Evolutionary conservation across 2,888 invertebrate genomes (phyloP), one percentile per base, ranked within the genome.

Genomic region (Stratiomys singularior): DNA sequence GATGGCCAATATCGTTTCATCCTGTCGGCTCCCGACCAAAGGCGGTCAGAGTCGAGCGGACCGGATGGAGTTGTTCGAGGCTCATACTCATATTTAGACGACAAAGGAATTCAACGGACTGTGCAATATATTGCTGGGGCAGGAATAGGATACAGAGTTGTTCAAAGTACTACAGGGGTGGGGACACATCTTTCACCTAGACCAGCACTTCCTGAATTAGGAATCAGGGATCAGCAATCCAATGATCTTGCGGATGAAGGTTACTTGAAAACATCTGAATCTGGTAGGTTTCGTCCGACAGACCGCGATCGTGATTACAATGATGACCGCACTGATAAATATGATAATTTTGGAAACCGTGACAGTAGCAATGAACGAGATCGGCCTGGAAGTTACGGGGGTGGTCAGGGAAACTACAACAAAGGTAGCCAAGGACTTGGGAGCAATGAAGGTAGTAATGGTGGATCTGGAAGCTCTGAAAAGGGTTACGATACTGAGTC

Each of bases 61-160:
- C 88, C 93, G 0, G 90, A 90, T 77, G 93, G 93, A 18, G 90
- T 93, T 81, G 93, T 93, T 1, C 88, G 93, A 81, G 94, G 94
- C 44, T 93, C 93, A 0, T 94, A 93, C 87, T 93, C 93, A 0
- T 94, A 93, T 84, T 86, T 94, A 21, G 94, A 94, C 81, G 93
- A 94, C 82, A 93, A 93, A 87, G 93, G 93, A 0, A 91, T 93
- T 28, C 93, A 93, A 84, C 91, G 91, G 81, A 92, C 93, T 0
- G 93, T 94, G 0, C 92, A 94, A 85, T 94, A 94, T 84, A 93
- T 92, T 81, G 94, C 94, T 0, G 94, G 94, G 0, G 93, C 94
- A 0, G 92, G 87, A 80, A 94, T 93, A 66, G 94, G 94, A 0
- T 94, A 93, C 83, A 89, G 93, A 60, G 91, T 94, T 1, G 88